phyloP scores from a whole-genome alignment of 2,797 vertebrate species.

The Mionectes olivaceus region DNA sequence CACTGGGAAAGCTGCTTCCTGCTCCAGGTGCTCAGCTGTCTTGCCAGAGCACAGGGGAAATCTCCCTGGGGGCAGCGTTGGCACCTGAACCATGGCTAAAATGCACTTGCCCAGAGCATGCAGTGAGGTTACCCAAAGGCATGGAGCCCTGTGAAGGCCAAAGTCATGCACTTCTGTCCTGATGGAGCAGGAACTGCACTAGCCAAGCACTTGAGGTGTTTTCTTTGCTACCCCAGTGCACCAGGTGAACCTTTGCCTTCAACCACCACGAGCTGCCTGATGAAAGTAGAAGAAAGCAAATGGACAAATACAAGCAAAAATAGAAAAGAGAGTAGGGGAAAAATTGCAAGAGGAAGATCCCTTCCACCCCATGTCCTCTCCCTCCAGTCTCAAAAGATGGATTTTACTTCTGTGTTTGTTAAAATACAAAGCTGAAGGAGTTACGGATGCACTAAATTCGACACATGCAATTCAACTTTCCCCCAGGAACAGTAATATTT shows the following conservation, averaged over 20 bases:
- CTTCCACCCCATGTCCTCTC: not conserved
- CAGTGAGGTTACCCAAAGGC: not conserved
- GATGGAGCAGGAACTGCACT: not conserved
- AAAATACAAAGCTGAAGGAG: not conserved
- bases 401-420: slow-evolving; percentile 6
- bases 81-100: not conserved
- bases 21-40: accelerated
- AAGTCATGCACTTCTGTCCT: not conserved
- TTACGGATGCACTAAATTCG: not conserved
- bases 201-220: not conserved
- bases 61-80: accelerated
- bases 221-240: not conserved
- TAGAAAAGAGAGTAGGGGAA: not conserved
- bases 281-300: not conserved
- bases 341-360: not conserved
- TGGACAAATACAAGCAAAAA: not conserved
- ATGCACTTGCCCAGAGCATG: accelerated
- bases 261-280: accelerated
- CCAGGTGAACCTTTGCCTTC: not conserved
- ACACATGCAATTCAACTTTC: not conserved
- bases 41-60: not conserved
- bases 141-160: not conserved
- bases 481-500: not conserved
- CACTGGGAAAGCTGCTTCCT: not conserved
- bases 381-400: not conserved